Evolutionary conservation across 1,140 invertebrate species (phyloP).

Genomic region (Arctopsyche grandis): DNA sequence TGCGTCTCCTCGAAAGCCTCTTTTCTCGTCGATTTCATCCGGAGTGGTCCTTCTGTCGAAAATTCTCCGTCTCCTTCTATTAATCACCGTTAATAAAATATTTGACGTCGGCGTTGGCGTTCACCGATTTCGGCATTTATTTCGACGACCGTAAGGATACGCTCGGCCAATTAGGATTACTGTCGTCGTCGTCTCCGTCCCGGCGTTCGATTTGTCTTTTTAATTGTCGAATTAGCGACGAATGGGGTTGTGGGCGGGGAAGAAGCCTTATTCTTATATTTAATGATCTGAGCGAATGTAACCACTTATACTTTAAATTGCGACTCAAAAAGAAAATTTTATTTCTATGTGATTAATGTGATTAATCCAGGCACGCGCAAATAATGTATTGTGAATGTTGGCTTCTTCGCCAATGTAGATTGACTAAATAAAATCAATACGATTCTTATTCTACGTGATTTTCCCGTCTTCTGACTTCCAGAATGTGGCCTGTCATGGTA

Average conservation of each 20-base stretch:
- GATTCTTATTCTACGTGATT: too few relatives aligned
- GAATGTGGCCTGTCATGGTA: too few relatives aligned
- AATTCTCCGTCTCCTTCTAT: not conserved
- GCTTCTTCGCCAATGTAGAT: too few relatives aligned
- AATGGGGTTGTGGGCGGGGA: not conserved
- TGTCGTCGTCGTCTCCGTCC: slow-evolving; percentile 19
- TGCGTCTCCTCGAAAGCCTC: not conserved
- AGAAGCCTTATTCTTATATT: not conserved
- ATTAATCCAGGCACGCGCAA: too few relatives aligned
- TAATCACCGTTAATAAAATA: slow-evolving; percentile 23
- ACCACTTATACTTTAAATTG: too few relatives aligned
- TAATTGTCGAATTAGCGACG: slow-evolving; percentile 35
- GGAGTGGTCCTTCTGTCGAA: not conserved
- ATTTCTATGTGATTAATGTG: too few relatives aligned
- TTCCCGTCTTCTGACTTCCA: too few relatives aligned
- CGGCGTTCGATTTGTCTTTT: slow-evolving; percentile 34
- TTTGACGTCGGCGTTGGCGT: not conserved
- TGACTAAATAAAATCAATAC: too few relatives aligned
- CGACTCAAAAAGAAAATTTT: too few relatives aligned
- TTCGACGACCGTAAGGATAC: not conserved
- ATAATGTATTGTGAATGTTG: too few relatives aligned
- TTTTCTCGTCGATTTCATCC: not conserved
- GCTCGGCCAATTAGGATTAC: slow-evolving; percentile 29
- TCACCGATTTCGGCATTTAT: slow-evolving; percentile 2
- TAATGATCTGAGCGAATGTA: too few relatives aligned